phyloP scores from a whole-genome alignment of 2,113 vertebrate genomes.

The Gambusia affinis region DNA sequence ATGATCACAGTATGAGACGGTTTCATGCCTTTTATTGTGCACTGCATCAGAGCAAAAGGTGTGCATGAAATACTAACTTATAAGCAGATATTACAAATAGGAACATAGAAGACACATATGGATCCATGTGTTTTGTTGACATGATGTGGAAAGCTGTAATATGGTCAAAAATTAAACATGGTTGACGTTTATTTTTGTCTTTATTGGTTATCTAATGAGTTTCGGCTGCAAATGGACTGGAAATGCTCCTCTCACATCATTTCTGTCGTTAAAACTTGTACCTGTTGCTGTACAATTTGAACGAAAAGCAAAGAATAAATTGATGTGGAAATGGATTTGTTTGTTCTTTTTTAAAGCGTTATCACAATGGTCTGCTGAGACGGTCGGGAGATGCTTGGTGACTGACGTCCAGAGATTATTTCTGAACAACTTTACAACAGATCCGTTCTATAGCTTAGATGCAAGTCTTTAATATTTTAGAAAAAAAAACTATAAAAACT shows the following conservation, averaged over 20 bases:
- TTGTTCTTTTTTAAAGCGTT: not conserved
- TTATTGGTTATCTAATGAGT: not conserved
- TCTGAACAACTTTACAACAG: not conserved
- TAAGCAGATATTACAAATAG: constrained; percentile 3
- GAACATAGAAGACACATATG: constrained; percentile 22
- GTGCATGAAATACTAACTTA: constrained; percentile 52
- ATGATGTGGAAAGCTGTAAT: constrained; percentile 49
- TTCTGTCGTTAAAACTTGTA: not conserved
- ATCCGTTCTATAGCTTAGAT: not conserved
- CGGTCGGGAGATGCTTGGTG: not conserved
- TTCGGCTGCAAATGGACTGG: not conserved
- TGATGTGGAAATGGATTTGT: not conserved
- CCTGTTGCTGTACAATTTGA: not conserved
- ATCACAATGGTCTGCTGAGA: not conserved
- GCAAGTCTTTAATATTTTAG: not conserved
- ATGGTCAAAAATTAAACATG: constrained; percentile 57
- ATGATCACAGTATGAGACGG: constrained; percentile 28
- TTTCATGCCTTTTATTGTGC: constrained; percentile 58
- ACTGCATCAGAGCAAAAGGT: constrained; percentile 71
- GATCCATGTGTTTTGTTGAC: constrained; percentile 32
- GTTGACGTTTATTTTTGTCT: constrained; percentile 31
- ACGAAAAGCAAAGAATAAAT: not conserved
- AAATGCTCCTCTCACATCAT: not conserved
- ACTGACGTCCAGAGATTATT: not conserved
- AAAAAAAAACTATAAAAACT: not conserved